Evolutionary conservation across 1,140 invertebrate genomes (phyloP).

Genomic region (Drosophila setifemur): DNA sequence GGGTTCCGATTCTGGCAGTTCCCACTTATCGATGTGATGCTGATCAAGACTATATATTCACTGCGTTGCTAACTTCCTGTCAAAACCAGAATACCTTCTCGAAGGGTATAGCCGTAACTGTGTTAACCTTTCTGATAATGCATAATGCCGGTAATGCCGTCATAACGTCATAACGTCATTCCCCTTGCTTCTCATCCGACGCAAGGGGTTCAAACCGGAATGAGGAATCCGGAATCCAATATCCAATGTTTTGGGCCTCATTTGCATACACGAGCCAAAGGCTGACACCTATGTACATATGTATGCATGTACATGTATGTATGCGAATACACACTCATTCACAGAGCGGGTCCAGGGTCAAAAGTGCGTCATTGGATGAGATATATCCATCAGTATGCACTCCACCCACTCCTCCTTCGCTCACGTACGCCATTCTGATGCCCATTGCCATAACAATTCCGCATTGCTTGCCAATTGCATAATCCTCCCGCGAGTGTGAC

Average conservation of each 20-base stretch:
- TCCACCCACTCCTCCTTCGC: background rate
- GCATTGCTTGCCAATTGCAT: constrained; percentile 48
- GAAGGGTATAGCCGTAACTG: too few species aligned
- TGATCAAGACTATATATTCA: too few species aligned
- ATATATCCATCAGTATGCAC: background rate
- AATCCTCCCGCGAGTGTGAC: constrained; percentile 11
- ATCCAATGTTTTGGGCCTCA: constrained; percentile 20
- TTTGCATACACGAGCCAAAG: constrained; percentile 60
- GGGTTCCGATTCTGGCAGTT: too few species aligned
- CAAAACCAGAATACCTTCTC: too few species aligned
- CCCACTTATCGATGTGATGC: too few species aligned
- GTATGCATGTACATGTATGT: too few species aligned
- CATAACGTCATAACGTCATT: background rate
- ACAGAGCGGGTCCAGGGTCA: constrained; percentile 10
- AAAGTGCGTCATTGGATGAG: constrained; percentile 40
- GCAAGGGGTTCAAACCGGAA: constrained; percentile 38
- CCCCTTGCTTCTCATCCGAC: background rate
- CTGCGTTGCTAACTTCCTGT: too few species aligned
- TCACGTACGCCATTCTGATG: constrained; percentile 61
- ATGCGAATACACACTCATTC: background rate
- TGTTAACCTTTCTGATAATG: too few species aligned
- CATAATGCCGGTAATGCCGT: too few species aligned
- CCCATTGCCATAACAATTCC: background rate
- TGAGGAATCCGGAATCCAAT: constrained; percentile 1
- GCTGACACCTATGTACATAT: too few species aligned